Evolutionary conservation across 2,888 invertebrate genomes (phyloP).

Genomic region (Cantharis nigra): DNA sequence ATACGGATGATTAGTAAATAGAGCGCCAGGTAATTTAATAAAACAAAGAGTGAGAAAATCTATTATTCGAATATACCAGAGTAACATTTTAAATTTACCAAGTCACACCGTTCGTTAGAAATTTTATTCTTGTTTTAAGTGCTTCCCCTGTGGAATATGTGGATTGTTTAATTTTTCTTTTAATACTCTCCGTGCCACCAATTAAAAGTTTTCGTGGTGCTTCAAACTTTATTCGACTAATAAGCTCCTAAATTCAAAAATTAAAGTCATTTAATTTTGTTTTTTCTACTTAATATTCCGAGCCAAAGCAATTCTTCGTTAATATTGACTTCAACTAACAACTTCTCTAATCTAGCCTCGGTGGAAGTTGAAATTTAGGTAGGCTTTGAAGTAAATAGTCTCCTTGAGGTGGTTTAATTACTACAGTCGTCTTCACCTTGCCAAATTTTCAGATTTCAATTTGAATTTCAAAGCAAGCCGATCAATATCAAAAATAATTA

Average conservation of each 20-base stretch:
- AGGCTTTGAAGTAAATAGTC: conserved; percentile 25
- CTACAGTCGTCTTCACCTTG: conserved; percentile 1
- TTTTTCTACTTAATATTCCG: background rate
- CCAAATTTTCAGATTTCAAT: background rate
- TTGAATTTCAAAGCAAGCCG: background rate
- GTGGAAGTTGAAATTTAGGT: conserved; percentile 17
- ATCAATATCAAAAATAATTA: background rate
- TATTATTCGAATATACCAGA: too few species aligned
- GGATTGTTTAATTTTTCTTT: background rate
- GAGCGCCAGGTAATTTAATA: too few species aligned
- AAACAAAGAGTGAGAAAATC: background rate
- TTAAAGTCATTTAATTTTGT: background rate
- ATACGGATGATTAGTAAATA: too few species aligned
- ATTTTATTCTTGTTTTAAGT: background rate
- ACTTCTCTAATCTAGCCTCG: background rate
- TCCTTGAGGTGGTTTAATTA: conserved; percentile 25
- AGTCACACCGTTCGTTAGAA: background rate
- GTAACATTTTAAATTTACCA: background rate
- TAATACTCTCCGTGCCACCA: background rate
- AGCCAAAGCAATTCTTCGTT: background rate
- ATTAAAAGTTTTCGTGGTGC: background rate
- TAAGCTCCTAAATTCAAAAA: background rate
- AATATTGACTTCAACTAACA: conserved; percentile 1
- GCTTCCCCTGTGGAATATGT: background rate
- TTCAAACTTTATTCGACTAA: background rate